Percentiles rank a stretch among this genome's conserved stretches.
These are phyloP conservation scores for Rhinoderma darwinii DNA, from an alignment of 2,113 vertebrate species.

Conservation along the genomic window DNA sequence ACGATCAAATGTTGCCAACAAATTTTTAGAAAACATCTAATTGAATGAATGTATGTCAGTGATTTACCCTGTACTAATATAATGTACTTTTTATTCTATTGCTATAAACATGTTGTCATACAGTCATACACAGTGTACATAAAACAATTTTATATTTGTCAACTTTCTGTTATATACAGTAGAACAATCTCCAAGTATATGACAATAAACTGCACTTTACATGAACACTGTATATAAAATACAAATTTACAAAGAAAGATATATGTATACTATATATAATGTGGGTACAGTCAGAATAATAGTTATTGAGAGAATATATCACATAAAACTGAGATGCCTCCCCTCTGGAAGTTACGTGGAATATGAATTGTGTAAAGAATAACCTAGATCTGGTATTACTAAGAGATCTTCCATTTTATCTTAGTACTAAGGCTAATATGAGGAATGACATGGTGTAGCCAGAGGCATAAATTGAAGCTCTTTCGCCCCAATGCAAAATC, in stretches of 20 bases:
- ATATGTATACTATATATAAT: conserved; percentile 21
- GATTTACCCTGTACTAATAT: not conserved
- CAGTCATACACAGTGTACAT: not conserved
- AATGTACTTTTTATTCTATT: not conserved
- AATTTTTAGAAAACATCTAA: too few species aligned
- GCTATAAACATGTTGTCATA: not conserved
- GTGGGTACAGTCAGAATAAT: not conserved
- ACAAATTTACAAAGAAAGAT: conserved; percentile 15
- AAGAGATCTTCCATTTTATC: not conserved
- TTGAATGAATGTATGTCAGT: not conserved
- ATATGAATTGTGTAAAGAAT: not conserved
- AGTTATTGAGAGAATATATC: not conserved
- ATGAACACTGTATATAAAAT: not conserved
- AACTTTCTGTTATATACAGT: conserved; percentile 8
- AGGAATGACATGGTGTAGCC: not conserved
- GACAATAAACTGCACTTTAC: conserved; percentile 2
- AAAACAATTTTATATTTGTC: not conserved
- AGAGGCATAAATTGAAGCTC: not conserved
- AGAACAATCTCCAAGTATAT: not conserved
- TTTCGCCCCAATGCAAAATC: not conserved
- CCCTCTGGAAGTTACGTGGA: not conserved
- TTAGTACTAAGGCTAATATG: not conserved
- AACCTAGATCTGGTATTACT: not conserved
- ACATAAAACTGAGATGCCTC: conserved; percentile 6
- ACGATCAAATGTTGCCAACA: not conserved